Base-by-base conservation (phyloP, 92 coral and sea anemone genomes). In the Desmophyllum pertusum region DNA sequence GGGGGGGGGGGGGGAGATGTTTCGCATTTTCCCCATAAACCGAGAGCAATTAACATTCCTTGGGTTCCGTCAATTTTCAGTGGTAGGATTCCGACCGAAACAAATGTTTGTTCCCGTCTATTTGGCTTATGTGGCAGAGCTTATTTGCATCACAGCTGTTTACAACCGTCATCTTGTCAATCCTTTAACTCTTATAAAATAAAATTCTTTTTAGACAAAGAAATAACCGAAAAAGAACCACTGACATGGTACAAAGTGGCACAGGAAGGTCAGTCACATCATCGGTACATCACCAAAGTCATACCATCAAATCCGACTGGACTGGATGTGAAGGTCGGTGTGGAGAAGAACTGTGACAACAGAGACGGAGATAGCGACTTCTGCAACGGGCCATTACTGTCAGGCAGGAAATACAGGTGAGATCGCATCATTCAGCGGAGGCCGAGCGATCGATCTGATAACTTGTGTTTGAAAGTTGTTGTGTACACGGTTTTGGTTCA, bases 381-480 rank as follows among this genome's bases (percentile, higher is more conserved):
- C 78, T 93, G 97, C 70, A 89, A 92, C 40, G 97, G 97, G 27
- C 95, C 97, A 8, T 84, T 93, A 19, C 43, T 62, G 29, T 53
- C 93, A 45, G 89, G 95, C 27, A 29, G 65, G 46, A 91, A 84
- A 86, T 93, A 93, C 92, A 93, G 97, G 97, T 91, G 40, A 53
- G 48, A n/a, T n/a, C n/a, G n/a, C n/a, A n/a, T n/a, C n/a, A n/a
- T n/a, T n/a, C n/a, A n/a, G n/a, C n/a, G n/a, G n/a, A n/a, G n/a
- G n/a, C n/a, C n/a, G n/a, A n/a, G n/a, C n/a, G n/a, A n/a, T n/a
- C n/a, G n/a, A n/a, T n/a, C n/a, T n/a, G n/a, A n/a, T n/a, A n/a
- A n/a, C n/a, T n/a, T n/a, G n/a, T n/a, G n/a, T n/a, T n/a, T n/a
- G n/a, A n/a, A n/a, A n/a, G n/a, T n/a, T n/a, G n/a, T n/a, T n/a